Percentiles rank a stretch among this genome's conserved stretches.
Evolutionary conservation across 2,888 invertebrate genomes (phyloP).

Genomic region (Apotomis betuletana): DNA sequence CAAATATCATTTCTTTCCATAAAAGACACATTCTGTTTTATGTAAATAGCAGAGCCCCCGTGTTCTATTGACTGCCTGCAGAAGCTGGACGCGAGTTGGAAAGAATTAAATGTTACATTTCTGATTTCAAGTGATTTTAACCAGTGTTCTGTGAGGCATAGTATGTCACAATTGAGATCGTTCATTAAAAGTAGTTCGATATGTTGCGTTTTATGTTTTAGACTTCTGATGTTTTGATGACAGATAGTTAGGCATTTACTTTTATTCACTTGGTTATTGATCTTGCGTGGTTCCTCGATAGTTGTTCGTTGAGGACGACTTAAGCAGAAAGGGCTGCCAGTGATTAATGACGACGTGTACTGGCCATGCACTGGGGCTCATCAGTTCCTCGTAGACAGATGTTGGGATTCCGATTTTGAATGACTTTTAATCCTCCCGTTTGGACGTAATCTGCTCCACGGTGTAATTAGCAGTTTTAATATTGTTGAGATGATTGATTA

Average conservation of each 20-base stretch:
- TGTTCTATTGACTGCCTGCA: slow-evolving; percentile 1
- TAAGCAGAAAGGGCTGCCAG: slow-evolving; percentile 19
- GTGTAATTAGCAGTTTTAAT: background rate
- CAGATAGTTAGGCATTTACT: background rate
- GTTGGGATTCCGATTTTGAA: background rate
- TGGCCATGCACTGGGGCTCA: background rate
- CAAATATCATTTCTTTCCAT: slow-evolving; percentile 4
- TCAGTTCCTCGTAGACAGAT: background rate
- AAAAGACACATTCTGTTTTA: background rate
- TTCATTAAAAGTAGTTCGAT: background rate
- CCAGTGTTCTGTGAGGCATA: slow-evolving; percentile 5
- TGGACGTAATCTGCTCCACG: background rate
- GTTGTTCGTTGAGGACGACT: background rate
- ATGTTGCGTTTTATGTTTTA: background rate
- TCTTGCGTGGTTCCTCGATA: no score
- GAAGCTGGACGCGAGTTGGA: background rate
- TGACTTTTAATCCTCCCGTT: slow-evolving; percentile 4
- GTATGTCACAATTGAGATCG: slow-evolving; percentile 9
- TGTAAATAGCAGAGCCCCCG: slow-evolving; percentile 7
- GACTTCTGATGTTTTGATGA: slow-evolving; percentile 17
- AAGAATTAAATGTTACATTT: background rate
- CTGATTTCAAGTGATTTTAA: background rate
- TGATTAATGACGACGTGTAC: slow-evolving; percentile 3
- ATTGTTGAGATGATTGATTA: background rate
- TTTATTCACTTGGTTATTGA: no score